A percentile compares a stretch with the other conserved stretches of the same genome.
Conservation (phyloP, 2,113 vertebrate genomes). For the Athene noctua region DNA sequence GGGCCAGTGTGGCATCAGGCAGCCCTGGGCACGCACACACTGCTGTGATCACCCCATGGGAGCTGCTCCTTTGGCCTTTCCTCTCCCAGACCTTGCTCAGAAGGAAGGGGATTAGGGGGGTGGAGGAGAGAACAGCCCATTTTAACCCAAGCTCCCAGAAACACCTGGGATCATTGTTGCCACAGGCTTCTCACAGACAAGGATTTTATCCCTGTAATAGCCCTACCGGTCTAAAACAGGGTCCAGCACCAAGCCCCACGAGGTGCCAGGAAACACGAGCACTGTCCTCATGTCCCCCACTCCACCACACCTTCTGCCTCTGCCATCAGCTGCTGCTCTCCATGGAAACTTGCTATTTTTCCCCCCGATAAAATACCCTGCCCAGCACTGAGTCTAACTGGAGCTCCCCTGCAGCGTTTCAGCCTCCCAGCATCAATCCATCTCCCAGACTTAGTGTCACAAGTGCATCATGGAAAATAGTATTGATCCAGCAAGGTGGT, state of each 20-base stretch:
- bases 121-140: background rate
- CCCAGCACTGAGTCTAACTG: background rate
- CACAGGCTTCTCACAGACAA: background rate
- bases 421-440: conserved; percentile 48
- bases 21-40: background rate
- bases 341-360: background rate
- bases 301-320: background rate
- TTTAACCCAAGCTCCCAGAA: background rate
- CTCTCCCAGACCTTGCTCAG: background rate
- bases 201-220: background rate
- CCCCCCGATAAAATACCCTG: background rate
- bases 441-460: background rate
- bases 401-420: background rate
- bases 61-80: background rate
- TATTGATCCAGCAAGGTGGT: conserved; percentile 52
- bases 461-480: conserved; percentile 53
- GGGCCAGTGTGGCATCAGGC: background rate
- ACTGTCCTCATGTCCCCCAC: rapidly evolving
- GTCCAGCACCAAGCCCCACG: background rate
- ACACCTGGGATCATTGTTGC: background rate
- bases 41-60: background rate
- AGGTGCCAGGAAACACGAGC: background rate
- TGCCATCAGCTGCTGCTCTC: background rate
- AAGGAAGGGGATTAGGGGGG: rapidly evolving
- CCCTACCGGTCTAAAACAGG: background rate